Percentiles rank a stretch among this genome's conserved stretches.
These are phyloP conservation scores for Melanerpes formicivorus DNA, from an alignment of 2,113 vertebrate species.

Conservation along the genomic window DNA sequence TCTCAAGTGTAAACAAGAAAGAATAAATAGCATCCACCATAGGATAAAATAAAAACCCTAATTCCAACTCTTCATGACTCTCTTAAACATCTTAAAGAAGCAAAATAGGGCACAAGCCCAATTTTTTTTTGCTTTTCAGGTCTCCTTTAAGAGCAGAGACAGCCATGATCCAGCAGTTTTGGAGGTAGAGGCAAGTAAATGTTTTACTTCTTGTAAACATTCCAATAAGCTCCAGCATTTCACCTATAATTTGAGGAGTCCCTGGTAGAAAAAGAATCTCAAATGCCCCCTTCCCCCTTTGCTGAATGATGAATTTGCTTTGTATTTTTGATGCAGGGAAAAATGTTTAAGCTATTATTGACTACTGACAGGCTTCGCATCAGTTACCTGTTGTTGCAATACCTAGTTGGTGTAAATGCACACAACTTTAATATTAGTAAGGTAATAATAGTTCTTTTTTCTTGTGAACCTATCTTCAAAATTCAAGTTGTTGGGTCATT, in stretches of 20 bases:
- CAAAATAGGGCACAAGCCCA: conserved; percentile 70
- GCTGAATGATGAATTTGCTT: not conserved
- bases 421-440: not conserved
- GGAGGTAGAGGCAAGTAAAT: conserved; percentile 73
- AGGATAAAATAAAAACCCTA: not conserved
- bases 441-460: not conserved
- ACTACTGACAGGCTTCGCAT: not conserved
- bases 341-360: not conserved
- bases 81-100: conserved; percentile 51
- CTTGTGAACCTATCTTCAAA: not conserved
- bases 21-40: not conserved
- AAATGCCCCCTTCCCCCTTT: not conserved
- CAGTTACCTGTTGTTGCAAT: not conserved
- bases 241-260: not conserved
- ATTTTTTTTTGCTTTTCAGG: conserved; percentile 68
- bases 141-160: conserved; percentile 69
- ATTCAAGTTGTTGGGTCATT: not conserved
- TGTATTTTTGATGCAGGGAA: not conserved
- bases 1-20: not conserved
- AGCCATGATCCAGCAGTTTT: conserved; percentile 67
- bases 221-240: not conserved
- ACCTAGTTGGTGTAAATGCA: not conserved
- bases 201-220: conserved; percentile 61
- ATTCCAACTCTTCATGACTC: conserved; percentile 4
- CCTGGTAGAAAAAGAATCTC: not conserved